These are phyloP conservation scores for Pseudomyrmex concolor DNA, from an alignment of 1,140 invertebrate genomes.

Conservation along the genomic window DNA sequence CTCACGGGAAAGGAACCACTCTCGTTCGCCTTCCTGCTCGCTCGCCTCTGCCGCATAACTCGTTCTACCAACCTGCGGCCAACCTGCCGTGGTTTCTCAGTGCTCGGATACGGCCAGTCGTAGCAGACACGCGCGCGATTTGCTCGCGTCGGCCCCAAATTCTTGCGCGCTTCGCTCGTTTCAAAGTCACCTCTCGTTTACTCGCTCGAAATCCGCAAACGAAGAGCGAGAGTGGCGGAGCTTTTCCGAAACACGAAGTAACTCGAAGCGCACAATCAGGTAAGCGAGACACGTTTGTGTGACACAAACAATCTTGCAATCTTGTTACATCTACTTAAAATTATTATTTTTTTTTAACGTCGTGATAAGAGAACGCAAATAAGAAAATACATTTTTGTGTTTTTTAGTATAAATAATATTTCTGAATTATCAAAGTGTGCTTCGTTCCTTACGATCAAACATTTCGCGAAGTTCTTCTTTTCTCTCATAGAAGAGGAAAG, in stretches of 20 bases:
- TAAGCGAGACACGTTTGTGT: background rate
- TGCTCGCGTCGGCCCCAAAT: constrained; percentile 52
- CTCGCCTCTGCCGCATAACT: constrained; percentile 65
- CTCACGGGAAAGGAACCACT: constrained; percentile 67
- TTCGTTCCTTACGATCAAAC: constrained; percentile 63
- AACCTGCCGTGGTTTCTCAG: constrained; percentile 66
- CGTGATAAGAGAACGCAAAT: background rate
- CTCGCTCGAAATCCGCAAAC: background rate
- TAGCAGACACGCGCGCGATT: constrained; percentile 69
- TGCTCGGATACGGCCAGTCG: constrained; percentile 70
- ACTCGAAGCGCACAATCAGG: background rate
- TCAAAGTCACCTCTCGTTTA: background rate
- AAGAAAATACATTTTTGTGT: background rate
- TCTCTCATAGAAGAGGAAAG: background rate
- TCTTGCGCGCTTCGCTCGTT: constrained; percentile 7
- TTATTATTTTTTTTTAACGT: too few relatives aligned
- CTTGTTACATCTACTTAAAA: too few relatives aligned
- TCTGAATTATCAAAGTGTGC: background rate
- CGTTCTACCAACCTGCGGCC: constrained; percentile 64
- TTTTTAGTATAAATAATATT: constrained; percentile 13
- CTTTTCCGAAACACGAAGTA: background rate
- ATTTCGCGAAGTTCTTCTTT: constrained; percentile 78
- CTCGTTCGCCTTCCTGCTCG: constrained; percentile 65
- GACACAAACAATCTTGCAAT: background rate
- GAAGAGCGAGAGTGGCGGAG: background rate